Evolutionary conservation across 2,113 vertebrate genomes (phyloP).

Genomic region (Ptyas mucosa): DNA sequence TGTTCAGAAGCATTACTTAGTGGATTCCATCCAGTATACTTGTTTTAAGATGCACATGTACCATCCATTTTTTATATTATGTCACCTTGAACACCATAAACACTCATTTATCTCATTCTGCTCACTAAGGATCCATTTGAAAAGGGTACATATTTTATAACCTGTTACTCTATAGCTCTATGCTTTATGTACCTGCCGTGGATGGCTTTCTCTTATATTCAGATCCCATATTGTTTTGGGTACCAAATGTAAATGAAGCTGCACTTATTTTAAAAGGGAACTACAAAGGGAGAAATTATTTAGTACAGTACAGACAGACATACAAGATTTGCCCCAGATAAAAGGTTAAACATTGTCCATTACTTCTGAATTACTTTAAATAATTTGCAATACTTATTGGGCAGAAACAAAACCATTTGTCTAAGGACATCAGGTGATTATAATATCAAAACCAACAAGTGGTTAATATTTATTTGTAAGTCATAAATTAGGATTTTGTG

Average conservation of each 20-base stretch:
- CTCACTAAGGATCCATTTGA: conserved; percentile 16
- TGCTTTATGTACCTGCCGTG: not conserved
- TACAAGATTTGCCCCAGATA: not conserved
- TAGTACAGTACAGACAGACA: not conserved
- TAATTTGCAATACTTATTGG: not conserved
- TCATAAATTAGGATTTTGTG: not conserved
- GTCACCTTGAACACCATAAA: conserved; percentile 1
- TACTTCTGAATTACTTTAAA: not conserved
- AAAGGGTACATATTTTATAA: not conserved
- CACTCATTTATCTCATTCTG: not conserved
- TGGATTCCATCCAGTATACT: not conserved
- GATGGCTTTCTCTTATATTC: not conserved
- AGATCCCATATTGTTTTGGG: not conserved
- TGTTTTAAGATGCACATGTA: not conserved
- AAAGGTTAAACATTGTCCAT: not conserved
- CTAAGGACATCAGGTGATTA: not conserved
- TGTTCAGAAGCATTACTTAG: not conserved
- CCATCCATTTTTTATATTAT: not conserved
- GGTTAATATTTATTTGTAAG: not conserved
- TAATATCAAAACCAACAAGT: not conserved
- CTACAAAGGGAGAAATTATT: not conserved
- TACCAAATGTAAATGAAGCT: not conserved
- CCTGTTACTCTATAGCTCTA: not conserved
- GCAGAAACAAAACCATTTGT: not conserved
- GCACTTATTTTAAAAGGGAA: not conserved